phyloP scores from a whole-genome alignment of 1,140 invertebrate species.

The Drosophila truncata region DNA sequence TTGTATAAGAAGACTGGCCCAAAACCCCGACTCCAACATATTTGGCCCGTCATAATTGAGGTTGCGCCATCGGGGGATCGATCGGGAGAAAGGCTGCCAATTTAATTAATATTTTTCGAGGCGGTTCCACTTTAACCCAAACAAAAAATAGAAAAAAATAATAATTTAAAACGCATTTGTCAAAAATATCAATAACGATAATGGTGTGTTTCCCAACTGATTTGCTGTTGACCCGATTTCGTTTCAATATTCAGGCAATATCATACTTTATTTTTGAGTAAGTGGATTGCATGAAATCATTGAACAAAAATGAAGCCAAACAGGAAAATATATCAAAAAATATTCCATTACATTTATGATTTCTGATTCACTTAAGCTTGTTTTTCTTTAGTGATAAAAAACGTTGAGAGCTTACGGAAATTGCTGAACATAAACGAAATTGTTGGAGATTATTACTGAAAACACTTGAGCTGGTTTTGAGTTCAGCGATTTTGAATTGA shows the following conservation, averaged over 20 bases:
- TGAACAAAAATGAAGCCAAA: constrained; percentile 1
- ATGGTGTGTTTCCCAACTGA: constrained; percentile 47
- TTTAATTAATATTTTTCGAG: constrained; percentile 51
- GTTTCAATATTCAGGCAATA: constrained; percentile 3
- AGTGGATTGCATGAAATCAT: constrained; percentile 17
- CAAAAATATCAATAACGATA: constrained; percentile 36
- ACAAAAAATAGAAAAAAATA: constrained; percentile 21
- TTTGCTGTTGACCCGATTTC: constrained; percentile 52
- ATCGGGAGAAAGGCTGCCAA: constrained; percentile 50
- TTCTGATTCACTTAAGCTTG: neutral
- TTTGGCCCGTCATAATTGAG: constrained; percentile 59
- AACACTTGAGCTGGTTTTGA: neutral
- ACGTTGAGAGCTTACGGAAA: constrained; percentile 3
- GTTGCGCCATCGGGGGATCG: constrained; percentile 46
- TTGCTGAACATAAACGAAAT: neutral
- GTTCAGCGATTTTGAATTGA: neutral
- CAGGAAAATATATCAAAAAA: neutral
- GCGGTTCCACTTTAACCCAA: constrained; percentile 48
- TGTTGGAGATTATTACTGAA: neutral
- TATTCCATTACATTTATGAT: neutral
- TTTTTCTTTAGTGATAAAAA: constrained; percentile 5
- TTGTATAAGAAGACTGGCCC: constrained; percentile 28
- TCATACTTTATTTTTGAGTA: constrained; percentile 5
- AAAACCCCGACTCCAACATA: constrained; percentile 14
- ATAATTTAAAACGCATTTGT: constrained; percentile 57